Evolutionary conservation across 2,113 vertebrate species (phyloP).

Genomic region (Sander lucioperca): DNA sequence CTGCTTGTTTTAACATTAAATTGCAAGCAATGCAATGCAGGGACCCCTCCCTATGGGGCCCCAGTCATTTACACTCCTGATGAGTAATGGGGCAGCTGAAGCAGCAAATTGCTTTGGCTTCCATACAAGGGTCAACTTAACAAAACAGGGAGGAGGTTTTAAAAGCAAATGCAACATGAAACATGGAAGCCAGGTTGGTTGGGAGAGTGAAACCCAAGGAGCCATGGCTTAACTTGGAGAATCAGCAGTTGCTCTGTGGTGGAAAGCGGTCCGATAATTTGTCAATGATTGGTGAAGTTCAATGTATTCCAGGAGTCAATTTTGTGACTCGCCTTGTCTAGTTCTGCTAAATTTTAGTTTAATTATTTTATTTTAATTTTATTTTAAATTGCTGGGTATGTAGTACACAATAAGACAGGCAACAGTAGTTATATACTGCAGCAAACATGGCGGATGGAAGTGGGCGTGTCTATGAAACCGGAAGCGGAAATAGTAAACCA

Average conservation of each 20-base stretch:
- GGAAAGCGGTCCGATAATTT: neutral
- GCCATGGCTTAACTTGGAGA: neutral
- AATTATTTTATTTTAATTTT: too few species aligned
- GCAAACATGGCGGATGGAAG: too few species aligned
- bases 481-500: too few species aligned
- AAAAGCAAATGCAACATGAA: neutral
- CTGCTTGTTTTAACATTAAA: neutral
- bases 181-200: neutral
- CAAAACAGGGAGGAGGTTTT: neutral
- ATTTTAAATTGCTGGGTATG: too few species aligned
- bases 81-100: slow-evolving; percentile 2
- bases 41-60: neutral
- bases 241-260: neutral
- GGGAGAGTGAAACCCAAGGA: too few species aligned
- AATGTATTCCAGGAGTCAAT: neutral
- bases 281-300: neutral
- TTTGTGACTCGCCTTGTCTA: neutral
- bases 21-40: neutral
- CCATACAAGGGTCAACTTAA: slow-evolving; percentile 7
- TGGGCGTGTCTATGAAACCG: too few species aligned
- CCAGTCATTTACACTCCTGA: neutral
- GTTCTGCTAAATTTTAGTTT: neutral
- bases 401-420: too few species aligned
- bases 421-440: too few species aligned
- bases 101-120: slow-evolving; percentile 10